Conservation (phyloP, 1,140 invertebrate species). For the Nomia melanderi region DNA sequence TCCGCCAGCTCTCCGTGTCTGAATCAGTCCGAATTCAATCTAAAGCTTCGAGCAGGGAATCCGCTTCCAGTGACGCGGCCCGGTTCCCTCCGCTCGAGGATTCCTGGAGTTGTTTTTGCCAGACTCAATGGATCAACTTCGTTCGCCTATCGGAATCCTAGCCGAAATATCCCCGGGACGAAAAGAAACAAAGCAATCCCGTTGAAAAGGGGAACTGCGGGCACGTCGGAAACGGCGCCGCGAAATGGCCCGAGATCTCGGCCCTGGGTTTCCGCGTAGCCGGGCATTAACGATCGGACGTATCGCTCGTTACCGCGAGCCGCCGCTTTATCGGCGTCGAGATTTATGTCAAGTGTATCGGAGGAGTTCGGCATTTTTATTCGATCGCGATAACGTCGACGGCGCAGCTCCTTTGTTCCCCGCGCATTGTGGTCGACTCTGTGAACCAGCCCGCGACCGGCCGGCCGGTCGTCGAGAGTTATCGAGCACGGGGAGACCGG, state of each 20-base stretch:
- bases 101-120: neutral
- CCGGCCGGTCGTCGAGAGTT: constrained; percentile 37
- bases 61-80: neutral
- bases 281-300: constrained; percentile 53
- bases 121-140: neutral
- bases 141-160: neutral
- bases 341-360: constrained; percentile 69
- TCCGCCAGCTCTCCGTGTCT: neutral
- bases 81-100: neutral
- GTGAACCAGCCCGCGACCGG: constrained; percentile 11
- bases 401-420: constrained; percentile 50
- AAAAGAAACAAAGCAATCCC: neutral
- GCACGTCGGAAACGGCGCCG: constrained; percentile 26
- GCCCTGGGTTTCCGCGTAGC: neutral
- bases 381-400: constrained; percentile 63
- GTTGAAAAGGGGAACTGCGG: neutral
- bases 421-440: constrained; percentile 34
- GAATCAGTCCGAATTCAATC: neutral
- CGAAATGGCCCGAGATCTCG: constrained; percentile 10
- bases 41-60: neutral
- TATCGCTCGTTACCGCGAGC: constrained; percentile 52
- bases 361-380: constrained; percentile 54
- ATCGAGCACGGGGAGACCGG: constrained; percentile 23
- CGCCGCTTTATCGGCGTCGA: constrained; percentile 52
- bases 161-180: neutral